Evolutionary conservation across 2,888 invertebrate genomes (phyloP).

Genomic region (Cynaeus angustus): DNA sequence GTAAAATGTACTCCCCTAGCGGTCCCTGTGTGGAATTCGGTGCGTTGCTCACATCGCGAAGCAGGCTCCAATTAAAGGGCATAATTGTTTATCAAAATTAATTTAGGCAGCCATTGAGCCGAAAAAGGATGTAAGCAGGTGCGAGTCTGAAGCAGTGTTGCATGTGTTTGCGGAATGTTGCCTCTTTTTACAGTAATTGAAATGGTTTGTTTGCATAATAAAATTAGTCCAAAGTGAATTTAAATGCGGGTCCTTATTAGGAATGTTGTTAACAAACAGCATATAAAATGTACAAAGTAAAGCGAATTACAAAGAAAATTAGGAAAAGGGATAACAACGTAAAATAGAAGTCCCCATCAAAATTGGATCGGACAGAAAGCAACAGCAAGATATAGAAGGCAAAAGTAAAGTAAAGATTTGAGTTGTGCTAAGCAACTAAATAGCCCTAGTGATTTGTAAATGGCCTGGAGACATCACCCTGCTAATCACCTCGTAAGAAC

Average conservation of each 20-base stretch:
- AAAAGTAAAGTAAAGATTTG: constrained; percentile 44
- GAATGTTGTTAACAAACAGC: constrained; percentile 52
- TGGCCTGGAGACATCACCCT: constrained; percentile 44
- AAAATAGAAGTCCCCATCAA: constrained; percentile 45
- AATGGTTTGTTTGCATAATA: constrained; percentile 51
- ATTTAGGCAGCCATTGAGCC: constrained; percentile 39
- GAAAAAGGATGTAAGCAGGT: constrained; percentile 40
- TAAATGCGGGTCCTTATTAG: constrained; percentile 51
- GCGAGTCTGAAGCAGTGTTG: constrained; percentile 35
- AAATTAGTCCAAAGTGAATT: constrained; percentile 51
- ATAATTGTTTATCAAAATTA: constrained; percentile 46
- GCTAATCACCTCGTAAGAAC: constrained; percentile 43
- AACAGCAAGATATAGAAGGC: constrained; percentile 42
- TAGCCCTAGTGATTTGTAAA: constrained; percentile 48
- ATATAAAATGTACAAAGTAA: constrained; percentile 52
- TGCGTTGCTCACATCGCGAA: constrained; percentile 19
- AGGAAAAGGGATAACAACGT: constrained; percentile 46
- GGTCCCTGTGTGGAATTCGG: constrained; percentile 7
- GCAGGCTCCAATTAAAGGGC: constrained; percentile 26
- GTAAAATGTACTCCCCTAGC: not conserved
- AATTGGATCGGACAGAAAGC: constrained; percentile 48
- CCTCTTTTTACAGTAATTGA: constrained; percentile 48
- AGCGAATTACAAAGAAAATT: constrained; percentile 52
- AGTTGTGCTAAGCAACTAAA: constrained; percentile 44
- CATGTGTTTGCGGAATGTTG: constrained; percentile 46